Evolutionary conservation across 2,888 invertebrate species (phyloP).

Genomic region (Agonopterix heracliana): DNA sequence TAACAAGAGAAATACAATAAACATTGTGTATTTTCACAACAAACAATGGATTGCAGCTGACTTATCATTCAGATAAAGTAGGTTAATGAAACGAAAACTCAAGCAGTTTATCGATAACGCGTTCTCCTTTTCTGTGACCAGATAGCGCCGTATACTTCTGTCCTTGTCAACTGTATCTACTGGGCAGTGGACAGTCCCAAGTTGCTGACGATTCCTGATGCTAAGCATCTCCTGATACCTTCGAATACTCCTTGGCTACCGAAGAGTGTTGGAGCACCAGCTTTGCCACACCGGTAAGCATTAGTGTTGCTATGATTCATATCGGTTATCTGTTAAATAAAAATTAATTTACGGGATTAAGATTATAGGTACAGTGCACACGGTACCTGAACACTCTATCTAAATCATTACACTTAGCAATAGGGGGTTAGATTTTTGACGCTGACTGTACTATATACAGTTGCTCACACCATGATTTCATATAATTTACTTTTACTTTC

Average conservation of each 20-base stretch:
- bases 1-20: constrained; percentile 29
- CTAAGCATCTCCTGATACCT: constrained; percentile 93
- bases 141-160: constrained; percentile 98
- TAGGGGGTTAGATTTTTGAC: neutral
- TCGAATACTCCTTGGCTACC: constrained; percentile 96
- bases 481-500: neutral
- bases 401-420: too few species aligned
- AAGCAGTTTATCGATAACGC: neutral
- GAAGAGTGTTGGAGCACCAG: constrained; percentile 90
- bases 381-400: too few species aligned
- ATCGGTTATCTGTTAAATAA: neutral
- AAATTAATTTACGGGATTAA: too few species aligned
- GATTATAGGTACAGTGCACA: too few species aligned
- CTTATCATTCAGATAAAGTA: constrained; percentile 8
- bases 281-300: constrained; percentile 83
- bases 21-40: neutral
- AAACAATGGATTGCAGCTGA: neutral
- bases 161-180: constrained; percentile 98
- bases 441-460: neutral
- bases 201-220: constrained; percentile 97
- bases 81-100: constrained; percentile 2
- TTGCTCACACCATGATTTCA: too few species aligned
- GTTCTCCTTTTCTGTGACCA: constrained; percentile 28
- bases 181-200: constrained; percentile 99
- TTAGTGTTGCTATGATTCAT: neutral